Evolutionary conservation across 2,797 vertebrate species (phyloP), one percentile per base, ranked within the genome.

Genomic region (Lophius americanus): DNA sequence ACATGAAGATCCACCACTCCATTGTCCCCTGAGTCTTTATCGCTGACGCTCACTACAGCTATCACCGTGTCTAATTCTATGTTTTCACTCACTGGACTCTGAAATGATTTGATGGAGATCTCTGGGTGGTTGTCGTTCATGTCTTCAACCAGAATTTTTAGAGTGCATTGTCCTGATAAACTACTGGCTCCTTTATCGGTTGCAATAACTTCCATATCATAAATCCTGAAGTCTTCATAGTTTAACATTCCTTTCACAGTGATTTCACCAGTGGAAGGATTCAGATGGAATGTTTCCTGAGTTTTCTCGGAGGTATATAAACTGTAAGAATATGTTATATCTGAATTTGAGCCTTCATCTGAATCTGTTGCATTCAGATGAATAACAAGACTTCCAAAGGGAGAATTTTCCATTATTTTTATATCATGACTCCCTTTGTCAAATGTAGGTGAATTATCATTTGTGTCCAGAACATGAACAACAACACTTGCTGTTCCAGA

Each of bases 391-490:
- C 90, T 93, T 53, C 92, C 93, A n/a, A 87, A 79, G 0, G 90
- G 90, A 0, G 90, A 71, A 60, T 93, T 93, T 67, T 93, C 90
- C 55, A 85, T 83, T 70, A 95, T 51, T 50, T 81, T 81, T 14
- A 93, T 83, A 2, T 67, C 64, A 53, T 93, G 94, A 33, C 76
- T 70, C 2, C 85, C 73, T 58, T 81, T 83, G 11, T 93, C 82
- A 85, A 93, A 95, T 3, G 73, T 23, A 41, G 94, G 93, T 37
- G 90, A 90, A 70, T 95, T 94, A 69, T 95, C 94, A n/a, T 92
- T 92, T 4, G 76, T 81, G 71, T 95, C 94, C 9, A 93, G 75
- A 43, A 95, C 94, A 1, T 83, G 72, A 7, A 95, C 91, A 58
- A 89, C 58, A 46, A 94, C 70, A 48, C 80, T 89, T 60, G 90